A percentile compares a stretch with the other conserved stretches of the same genome.
Conservation (phyloP, 2,888 invertebrate species). For the Pseudoips prasinana region DNA sequence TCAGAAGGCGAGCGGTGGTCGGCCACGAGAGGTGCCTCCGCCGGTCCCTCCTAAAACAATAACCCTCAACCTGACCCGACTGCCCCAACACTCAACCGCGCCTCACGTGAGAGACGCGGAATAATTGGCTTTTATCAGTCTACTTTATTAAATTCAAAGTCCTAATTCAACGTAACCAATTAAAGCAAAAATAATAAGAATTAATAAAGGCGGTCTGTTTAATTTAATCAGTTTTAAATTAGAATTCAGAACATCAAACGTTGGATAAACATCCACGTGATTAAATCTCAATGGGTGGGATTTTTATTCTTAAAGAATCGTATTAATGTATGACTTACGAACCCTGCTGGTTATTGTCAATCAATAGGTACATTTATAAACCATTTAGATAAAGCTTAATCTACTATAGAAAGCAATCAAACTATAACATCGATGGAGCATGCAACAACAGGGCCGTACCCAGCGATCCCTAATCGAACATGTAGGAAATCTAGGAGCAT, state of each 20-base stretch:
- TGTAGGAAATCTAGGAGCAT: too few relatives aligned
- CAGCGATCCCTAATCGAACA: too few relatives aligned
- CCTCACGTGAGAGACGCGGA: slow-evolving; percentile 20
- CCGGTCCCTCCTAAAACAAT: slow-evolving; percentile 81
- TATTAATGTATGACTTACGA: too few relatives aligned
- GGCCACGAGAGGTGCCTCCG: slow-evolving; percentile 83
- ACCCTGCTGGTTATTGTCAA: too few relatives aligned
- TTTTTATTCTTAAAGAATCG: too few relatives aligned
- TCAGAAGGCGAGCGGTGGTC: slow-evolving; percentile 94
- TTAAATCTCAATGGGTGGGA: too few relatives aligned
- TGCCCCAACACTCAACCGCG: slow-evolving; percentile 34
- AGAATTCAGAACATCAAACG: too few relatives aligned
- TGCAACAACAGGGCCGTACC: slow-evolving; percentile 41
- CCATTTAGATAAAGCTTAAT: slow-evolving; percentile 40
- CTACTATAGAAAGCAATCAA: slow-evolving; percentile 58
- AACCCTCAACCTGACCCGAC: slow-evolving; percentile 77
- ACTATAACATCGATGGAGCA: slow-evolving; percentile 49
- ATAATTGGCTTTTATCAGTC: slow-evolving; percentile 9
- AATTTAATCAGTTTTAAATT: too few relatives aligned
- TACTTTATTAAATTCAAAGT: neutral
- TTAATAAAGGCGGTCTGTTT: too few relatives aligned
- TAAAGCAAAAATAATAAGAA: neutral
- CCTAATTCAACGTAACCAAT: slow-evolving; percentile 2
- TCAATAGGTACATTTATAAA: slow-evolving; percentile 29
- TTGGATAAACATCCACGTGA: too few relatives aligned